Base-by-base conservation (phyloP, 2,888 invertebrate genomes). In the Thera britannica region DNA sequence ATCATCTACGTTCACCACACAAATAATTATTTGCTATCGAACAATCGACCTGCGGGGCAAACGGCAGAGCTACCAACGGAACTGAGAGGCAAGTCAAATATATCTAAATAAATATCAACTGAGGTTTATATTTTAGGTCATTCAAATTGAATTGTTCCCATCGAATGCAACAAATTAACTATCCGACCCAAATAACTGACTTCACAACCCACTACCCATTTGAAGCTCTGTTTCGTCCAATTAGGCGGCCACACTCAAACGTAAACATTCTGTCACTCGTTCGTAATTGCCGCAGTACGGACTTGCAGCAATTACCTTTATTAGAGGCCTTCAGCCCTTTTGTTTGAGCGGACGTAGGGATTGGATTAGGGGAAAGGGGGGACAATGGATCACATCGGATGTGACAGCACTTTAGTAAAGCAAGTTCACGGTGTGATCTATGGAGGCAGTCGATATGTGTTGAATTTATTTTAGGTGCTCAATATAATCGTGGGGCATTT, bases 261-360 rank as follows among this genome's bases (percentile, higher is more conserved):
- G 63, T 63, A 66, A 66, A 70, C 70, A 70, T 63, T 70, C 60
- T 63, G 63, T 70, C 70, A 63, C 62, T 62, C 48, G 57, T 35
- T 78, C 75, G 78, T 89, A 89, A 90, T 89, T 88, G 84, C 79
- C 81, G 80, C 82, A 83, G 63, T 67, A 81, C 79, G 71, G 75
- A 75, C 77, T 76, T 77, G 77, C 75, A 80, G 81, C 86, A 88
- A 90, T 90, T 90, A 89, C 82, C 77, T 87, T 86, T 88, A 89
- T 88, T 89, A 86, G 83, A 84, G 83, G 81, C 82, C 79, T 80
- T 79, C 78, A 78, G 75, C 79, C 82, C 83, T 83, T 84, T 83
- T 82, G 82, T 82, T 61, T 71, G 77, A 62, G 65, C 55, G 65
- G 54, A 58, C 75, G 65, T 75, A 62, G 67, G 68, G 63, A 63